Conservation (phyloP, 2,888 invertebrate species). For the Ormyrus nitidulus region DNA sequence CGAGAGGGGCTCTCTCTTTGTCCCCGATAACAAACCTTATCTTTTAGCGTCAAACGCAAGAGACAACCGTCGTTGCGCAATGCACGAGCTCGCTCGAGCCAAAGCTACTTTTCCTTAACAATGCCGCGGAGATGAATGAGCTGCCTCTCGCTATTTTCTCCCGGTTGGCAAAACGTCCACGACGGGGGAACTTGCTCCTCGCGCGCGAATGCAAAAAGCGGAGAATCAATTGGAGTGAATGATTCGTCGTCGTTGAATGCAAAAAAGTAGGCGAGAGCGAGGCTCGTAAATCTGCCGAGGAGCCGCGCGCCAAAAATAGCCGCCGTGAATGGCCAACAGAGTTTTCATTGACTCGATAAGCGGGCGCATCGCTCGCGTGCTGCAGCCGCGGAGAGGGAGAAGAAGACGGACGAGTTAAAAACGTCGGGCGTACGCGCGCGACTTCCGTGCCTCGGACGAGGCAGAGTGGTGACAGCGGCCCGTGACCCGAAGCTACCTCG, state of each 20-base stretch:
- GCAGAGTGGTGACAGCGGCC: too few relatives aligned
- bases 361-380: not conserved
- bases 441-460: too few relatives aligned
- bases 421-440: not conserved
- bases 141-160: too few relatives aligned
- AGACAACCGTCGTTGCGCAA: not conserved
- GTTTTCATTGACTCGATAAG: constrained; percentile 15
- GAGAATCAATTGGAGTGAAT: constrained; percentile 10
- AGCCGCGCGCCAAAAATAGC: constrained; percentile 16
- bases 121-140: too few relatives aligned
- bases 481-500: too few relatives aligned
- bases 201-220: not conserved
- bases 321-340: not conserved
- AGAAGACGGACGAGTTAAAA: constrained; percentile 18
- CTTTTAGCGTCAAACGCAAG: not conserved
- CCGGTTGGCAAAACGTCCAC: too few relatives aligned
- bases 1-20: not conserved
- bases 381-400: constrained; percentile 9
- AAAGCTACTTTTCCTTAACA: too few relatives aligned
- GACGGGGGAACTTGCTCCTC: too few relatives aligned
- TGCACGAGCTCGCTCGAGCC: too few relatives aligned
- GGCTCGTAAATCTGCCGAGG: constrained; percentile 11
- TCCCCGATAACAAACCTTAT: not conserved
- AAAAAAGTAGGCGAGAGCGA: constrained; percentile 1
- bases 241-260: constrained; percentile 15